These are phyloP conservation scores for Hippocampus barbouri DNA, from an alignment of 2,113 vertebrate species.

Conservation along the genomic window DNA sequence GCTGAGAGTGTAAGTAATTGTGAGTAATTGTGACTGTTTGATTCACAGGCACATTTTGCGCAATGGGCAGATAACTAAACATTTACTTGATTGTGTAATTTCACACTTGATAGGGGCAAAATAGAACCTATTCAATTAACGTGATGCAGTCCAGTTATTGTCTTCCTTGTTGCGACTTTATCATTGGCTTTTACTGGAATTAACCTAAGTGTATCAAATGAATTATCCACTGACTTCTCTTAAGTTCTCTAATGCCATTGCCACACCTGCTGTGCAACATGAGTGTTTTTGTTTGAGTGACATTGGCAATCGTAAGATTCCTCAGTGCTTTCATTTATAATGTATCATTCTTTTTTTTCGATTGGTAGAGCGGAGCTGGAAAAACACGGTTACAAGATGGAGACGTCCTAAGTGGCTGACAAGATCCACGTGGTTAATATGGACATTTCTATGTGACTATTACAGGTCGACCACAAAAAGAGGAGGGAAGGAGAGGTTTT, in stretches of 20 bases:
- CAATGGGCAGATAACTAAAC: no score
- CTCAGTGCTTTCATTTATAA: background rate
- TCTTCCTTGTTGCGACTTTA: no score
- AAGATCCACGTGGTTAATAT: constrained; percentile 20
- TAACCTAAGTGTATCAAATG: background rate
- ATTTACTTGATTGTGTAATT: no score
- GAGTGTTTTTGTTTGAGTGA: background rate
- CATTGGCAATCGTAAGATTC: background rate
- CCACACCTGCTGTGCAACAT: background rate
- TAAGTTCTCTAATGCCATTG: background rate
- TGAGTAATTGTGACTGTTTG: no score
- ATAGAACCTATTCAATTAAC: no score
- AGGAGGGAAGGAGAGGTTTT: background rate
- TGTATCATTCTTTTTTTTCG: constrained; percentile 37
- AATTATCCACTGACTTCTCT: background rate
- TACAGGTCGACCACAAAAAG: constrained; percentile 14
- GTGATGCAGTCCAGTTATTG: no score
- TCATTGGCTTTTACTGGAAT: no score
- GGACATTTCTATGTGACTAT: constrained; percentile 53
- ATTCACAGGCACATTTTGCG: no score
- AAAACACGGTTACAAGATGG: constrained; percentile 99
- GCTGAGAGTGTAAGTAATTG: no score
- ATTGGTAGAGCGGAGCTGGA: constrained; percentile 90
- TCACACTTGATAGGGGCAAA: no score
- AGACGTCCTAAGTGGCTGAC: constrained; percentile 83